phyloP scores from a whole-genome alignment of 1,140 invertebrate species.

The Dendrolimus kikuchii region DNA sequence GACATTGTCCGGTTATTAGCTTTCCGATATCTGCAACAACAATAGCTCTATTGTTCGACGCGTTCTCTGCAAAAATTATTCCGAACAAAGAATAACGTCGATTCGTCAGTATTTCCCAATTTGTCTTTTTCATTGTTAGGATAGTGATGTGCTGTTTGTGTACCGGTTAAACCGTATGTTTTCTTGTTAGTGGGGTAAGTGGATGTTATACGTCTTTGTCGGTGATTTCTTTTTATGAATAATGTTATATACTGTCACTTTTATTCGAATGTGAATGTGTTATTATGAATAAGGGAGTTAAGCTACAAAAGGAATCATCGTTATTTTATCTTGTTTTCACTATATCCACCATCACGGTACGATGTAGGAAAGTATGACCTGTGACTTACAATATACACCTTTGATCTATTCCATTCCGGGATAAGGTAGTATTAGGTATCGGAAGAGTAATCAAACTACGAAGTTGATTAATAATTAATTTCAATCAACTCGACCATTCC shows the following conservation, averaged over 20 bases:
- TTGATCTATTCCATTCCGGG: too few relatives aligned
- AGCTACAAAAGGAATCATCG: too few relatives aligned
- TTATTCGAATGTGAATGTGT: too few relatives aligned
- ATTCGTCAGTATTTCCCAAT: slow-evolving; percentile 24
- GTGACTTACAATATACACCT: too few relatives aligned
- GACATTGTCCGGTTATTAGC: slow-evolving; percentile 10
- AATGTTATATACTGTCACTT: neutral
- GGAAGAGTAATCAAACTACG: too few relatives aligned
- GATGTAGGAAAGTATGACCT: too few relatives aligned
- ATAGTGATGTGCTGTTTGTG: slow-evolving; percentile 17
- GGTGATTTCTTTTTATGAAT: slow-evolving; percentile 1
- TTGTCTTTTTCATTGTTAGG: slow-evolving; percentile 22
- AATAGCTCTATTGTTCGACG: slow-evolving; percentile 20
- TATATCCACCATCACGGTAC: too few relatives aligned
- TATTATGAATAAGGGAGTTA: too few relatives aligned
- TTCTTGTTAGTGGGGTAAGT: neutral
- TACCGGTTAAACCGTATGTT: slow-evolving; percentile 14
- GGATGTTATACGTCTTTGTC: neutral
- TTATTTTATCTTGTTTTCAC: too few relatives aligned
- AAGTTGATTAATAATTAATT: too few relatives aligned
- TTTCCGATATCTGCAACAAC: slow-evolving; percentile 13
- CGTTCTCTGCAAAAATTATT: slow-evolving; percentile 21
- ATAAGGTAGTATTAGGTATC: too few relatives aligned
- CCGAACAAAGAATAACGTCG: slow-evolving; percentile 19
- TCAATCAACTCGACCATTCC: too few relatives aligned